Conservation (phyloP, 2,113 vertebrate species). For the Phrynosoma platyrhinos region DNA sequence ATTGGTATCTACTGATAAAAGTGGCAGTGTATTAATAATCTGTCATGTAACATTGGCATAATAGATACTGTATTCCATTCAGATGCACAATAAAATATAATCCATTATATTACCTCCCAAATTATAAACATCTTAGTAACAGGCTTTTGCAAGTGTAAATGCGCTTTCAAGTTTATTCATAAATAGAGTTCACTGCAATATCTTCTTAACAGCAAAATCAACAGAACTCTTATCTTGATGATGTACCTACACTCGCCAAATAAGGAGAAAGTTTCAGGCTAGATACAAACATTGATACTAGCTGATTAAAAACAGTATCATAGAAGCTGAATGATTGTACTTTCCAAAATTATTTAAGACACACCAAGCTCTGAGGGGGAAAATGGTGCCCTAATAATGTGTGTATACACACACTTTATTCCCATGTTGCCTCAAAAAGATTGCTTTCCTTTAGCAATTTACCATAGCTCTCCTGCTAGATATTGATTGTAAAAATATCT, state of each 20-base stretch:
- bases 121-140: slow-evolving; percentile 51
- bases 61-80: slow-evolving; percentile 53
- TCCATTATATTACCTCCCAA: slow-evolving; percentile 58
- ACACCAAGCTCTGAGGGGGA: background rate
- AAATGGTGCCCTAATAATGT: background rate
- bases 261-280: slow-evolving; percentile 40
- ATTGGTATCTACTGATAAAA: slow-evolving; percentile 60
- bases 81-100: slow-evolving; percentile 66
- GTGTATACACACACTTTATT: background rate
- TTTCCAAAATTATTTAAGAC: slow-evolving; percentile 50
- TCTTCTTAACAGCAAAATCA: slow-evolving; percentile 55
- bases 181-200: slow-evolving; percentile 34
- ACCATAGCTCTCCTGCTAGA: slow-evolving; percentile 30
- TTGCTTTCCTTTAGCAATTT: slow-evolving; percentile 16
- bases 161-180: slow-evolving; percentile 44
- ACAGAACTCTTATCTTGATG: slow-evolving; percentile 54
- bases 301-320: slow-evolving; percentile 43
- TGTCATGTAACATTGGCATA: slow-evolving; percentile 67
- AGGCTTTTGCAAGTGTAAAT: slow-evolving; percentile 59
- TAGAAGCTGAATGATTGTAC: slow-evolving; percentile 54
- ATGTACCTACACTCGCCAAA: slow-evolving; percentile 33
- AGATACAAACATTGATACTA: slow-evolving; percentile 44
- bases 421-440: fast-evolving
- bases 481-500: slow-evolving; percentile 12
- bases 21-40: slow-evolving; percentile 73